phyloP scores from a whole-genome alignment of 2,888 invertebrate genomes.

The Athalia rosae region DNA sequence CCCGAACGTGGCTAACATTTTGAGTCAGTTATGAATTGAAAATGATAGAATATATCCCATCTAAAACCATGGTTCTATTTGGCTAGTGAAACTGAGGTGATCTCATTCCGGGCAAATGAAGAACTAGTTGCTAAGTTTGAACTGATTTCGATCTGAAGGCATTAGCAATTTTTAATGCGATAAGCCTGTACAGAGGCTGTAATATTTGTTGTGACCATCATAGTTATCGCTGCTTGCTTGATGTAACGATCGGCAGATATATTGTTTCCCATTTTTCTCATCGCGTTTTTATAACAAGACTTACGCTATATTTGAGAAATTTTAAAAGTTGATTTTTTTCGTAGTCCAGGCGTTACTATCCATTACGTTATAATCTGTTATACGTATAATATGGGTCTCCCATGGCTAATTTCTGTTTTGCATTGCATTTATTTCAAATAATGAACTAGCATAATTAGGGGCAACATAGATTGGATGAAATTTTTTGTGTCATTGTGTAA shows the following conservation, averaged over 20 bases:
- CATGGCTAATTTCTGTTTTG: background rate
- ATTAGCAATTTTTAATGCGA: background rate
- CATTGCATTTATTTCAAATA: background rate
- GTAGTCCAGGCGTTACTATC: too few relatives aligned
- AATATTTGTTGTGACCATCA: background rate
- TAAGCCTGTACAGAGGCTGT: background rate
- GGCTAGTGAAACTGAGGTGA: background rate
- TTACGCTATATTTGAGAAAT: too few relatives aligned
- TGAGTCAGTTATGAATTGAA: background rate
- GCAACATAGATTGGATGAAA: slow-evolving; percentile 54
- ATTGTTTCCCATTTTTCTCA: background rate
- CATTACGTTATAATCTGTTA: too few relatives aligned
- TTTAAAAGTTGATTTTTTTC: too few relatives aligned
- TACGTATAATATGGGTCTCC: too few relatives aligned
- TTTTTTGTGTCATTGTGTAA: slow-evolving; percentile 62
- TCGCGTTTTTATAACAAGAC: background rate
- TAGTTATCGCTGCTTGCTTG: slow-evolving; percentile 34
- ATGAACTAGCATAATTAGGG: slow-evolving; percentile 51
- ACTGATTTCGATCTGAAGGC: slow-evolving; percentile 41
- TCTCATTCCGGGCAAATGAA: background rate
- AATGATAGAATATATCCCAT: background rate
- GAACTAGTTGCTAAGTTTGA: slow-evolving; percentile 38
- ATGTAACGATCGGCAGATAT: slow-evolving; percentile 22
- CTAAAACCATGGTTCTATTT: background rate
- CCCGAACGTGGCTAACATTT: too few relatives aligned